These are phyloP conservation scores for Atherinomorus stipes DNA, from an alignment of 2,113 vertebrate genomes.

Conservation along the genomic window DNA sequence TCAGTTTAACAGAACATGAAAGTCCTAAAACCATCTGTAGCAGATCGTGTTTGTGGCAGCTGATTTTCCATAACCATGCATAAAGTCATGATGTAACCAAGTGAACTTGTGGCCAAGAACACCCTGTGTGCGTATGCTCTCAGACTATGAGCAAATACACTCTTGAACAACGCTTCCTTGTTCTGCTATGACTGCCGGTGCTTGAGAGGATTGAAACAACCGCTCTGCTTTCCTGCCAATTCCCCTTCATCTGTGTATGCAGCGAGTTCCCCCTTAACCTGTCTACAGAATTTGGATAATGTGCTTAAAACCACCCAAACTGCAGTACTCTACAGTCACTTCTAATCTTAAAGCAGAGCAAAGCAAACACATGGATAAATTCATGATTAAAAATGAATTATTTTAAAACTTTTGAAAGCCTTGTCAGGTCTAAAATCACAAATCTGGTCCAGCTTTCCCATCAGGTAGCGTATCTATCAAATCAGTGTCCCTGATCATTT, in stretches of 20 bases:
- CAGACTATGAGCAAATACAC: conserved; percentile 78
- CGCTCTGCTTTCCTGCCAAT: conserved; percentile 58
- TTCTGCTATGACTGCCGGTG: conserved; percentile 73
- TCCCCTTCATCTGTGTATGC: conserved; percentile 45
- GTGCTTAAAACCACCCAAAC: conserved; percentile 23
- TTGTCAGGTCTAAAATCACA: conserved; percentile 20
- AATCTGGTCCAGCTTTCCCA: conserved; percentile 5
- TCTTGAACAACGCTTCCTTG: conserved; percentile 82
- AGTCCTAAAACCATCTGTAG: conserved; percentile 37
- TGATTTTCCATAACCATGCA: conserved; percentile 78
- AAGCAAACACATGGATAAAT: too few relatives aligned
- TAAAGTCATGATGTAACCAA: conserved; percentile 80
- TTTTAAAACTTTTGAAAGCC: neutral
- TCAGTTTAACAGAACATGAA: conserved; percentile 36
- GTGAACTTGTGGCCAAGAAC: conserved; percentile 67
- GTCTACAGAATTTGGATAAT: conserved; percentile 40
- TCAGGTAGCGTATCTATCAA: conserved; percentile 37
- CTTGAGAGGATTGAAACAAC: conserved; percentile 80
- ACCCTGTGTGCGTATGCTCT: conserved; percentile 69
- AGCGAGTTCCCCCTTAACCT: conserved; percentile 41
- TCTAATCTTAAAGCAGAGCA: neutral
- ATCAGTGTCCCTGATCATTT: conserved; percentile 11
- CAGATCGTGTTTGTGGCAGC: conserved; percentile 60
- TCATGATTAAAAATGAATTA: too few relatives aligned
- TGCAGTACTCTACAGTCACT: neutral